Percentiles rank a stretch among this genome's conserved stretches.
Evolutionary conservation across 2,888 invertebrate genomes (phyloP).

Genomic region (Epirrhoe tristata): DNA sequence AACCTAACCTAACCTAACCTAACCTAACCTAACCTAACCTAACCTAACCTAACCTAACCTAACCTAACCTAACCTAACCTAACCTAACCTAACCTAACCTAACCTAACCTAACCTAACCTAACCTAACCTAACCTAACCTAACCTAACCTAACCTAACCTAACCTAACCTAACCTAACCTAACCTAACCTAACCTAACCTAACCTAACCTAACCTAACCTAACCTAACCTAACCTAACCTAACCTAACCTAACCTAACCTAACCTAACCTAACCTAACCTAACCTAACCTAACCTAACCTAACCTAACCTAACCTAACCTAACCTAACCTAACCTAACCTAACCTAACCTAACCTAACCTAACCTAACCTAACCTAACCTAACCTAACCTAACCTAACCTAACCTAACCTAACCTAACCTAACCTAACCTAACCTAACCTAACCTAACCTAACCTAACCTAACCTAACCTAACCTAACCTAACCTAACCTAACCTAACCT

Average conservation of each 20-base stretch:
- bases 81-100: too few species aligned
- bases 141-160: too few species aligned
- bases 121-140: too few species aligned
- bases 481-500: conserved; percentile 33
- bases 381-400: conserved; percentile 44
- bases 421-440: conserved; percentile 24
- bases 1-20: conserved; percentile 18
- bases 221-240: too few species aligned
- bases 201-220: too few species aligned
- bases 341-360: conserved; percentile 41
- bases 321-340: conserved; percentile 38
- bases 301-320: conserved; percentile 44
- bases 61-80: conserved; percentile 36
- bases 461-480: too few species aligned
- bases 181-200: too few species aligned
- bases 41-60: conserved; percentile 27
- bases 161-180: too few species aligned
- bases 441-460: too few species aligned
- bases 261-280: conserved; percentile 24
- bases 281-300: conserved; percentile 42
- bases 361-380: conserved; percentile 48
- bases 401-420: conserved; percentile 32
- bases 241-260: too few species aligned
- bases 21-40: conserved; percentile 18
- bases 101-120: too few species aligned